Evolutionary conservation across 2,888 invertebrate genomes (phyloP).

Genomic region (Thecocarcelia acutangulata): DNA sequence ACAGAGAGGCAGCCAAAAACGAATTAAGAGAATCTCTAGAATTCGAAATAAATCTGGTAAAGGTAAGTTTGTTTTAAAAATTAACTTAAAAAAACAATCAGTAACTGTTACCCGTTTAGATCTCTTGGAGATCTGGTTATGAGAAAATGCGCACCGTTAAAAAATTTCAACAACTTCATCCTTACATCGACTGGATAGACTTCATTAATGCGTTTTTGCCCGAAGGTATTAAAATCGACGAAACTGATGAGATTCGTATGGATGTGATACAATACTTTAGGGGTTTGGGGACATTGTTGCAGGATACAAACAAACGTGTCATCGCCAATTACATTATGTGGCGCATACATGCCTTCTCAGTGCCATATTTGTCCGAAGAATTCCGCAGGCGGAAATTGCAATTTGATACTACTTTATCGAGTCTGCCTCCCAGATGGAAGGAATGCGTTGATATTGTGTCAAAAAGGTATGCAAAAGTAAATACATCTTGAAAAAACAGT

Average conservation of each 20-base stretch:
- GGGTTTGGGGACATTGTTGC: constrained; percentile 85
- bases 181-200: constrained; percentile 83
- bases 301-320: constrained; percentile 84
- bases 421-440: constrained; percentile 94
- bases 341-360: constrained; percentile 91
- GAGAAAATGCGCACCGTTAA: constrained; percentile 94
- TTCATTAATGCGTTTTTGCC: constrained; percentile 92
- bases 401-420: constrained; percentile 91
- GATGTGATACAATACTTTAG: constrained; percentile 91
- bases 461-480: constrained; percentile 86
- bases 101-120: constrained; percentile 82
- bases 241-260: constrained; percentile 90
- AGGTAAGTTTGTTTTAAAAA: constrained; percentile 85
- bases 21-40: constrained; percentile 91
- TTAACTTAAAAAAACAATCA: no score
- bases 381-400: constrained; percentile 89
- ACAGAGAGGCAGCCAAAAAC: constrained; percentile 84
- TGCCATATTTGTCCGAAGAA: constrained; percentile 90
- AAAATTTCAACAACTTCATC: constrained; percentile 88
- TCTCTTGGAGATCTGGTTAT: constrained; percentile 91
- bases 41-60: constrained; percentile 95
- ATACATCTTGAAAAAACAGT: no score
- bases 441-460: constrained; percentile 92
- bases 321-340: constrained; percentile 96
- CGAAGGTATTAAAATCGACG: constrained; percentile 84